phyloP scores from a whole-genome alignment of 2,797 vertebrate genomes.

The Darevskia mixta region DNA sequence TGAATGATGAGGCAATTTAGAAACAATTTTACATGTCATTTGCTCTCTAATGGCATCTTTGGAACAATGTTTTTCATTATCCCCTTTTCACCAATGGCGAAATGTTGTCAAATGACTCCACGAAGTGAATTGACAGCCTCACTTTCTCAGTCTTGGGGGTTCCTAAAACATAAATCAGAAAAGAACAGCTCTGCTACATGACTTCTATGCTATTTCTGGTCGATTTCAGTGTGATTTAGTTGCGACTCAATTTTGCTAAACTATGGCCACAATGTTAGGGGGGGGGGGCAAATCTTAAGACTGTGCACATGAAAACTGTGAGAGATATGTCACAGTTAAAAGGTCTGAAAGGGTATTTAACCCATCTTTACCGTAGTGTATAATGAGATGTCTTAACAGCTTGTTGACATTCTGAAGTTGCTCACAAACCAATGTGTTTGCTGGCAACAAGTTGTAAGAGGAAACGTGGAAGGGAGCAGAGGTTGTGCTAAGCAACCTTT shows the following conservation, averaged over 20 bases:
- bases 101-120: neutral
- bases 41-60: conserved; percentile 16
- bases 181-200: neutral
- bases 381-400: neutral
- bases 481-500: neutral
- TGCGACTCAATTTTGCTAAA: neutral
- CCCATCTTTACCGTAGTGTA: neutral
- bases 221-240: neutral
- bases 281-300: neutral
- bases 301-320: neutral
- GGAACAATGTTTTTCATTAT: neutral
- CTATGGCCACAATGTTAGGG: neutral
- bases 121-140: neutral
- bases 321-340: neutral
- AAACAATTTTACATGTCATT: neutral
- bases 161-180: neutral
- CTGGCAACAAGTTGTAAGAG: neutral
- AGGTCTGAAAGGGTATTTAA: neutral
- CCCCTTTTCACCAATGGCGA: neutral
- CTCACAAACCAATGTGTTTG: neutral
- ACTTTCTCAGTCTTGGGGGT: neutral
- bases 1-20: conserved; percentile 12
- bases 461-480: neutral
- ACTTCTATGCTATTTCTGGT: neutral
- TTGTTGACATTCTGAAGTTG: neutral